Evolutionary conservation across 2,797 vertebrate species (phyloP), one percentile per base, ranked within the genome.

Genomic region (Rhinatrema bivittatum): DNA sequence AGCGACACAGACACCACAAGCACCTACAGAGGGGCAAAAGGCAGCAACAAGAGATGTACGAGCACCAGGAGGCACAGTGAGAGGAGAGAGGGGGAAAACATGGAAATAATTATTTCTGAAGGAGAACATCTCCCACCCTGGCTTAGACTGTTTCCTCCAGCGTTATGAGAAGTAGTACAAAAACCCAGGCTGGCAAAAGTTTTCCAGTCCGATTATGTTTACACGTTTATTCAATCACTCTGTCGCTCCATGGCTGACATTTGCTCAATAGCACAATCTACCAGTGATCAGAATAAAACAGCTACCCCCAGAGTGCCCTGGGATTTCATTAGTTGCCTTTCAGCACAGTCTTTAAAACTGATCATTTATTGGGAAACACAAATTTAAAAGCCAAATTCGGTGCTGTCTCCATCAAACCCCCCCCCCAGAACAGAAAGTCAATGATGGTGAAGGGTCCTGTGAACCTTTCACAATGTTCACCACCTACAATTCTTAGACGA

Each of bases 261-360:
- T 88, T 92, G 90, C 86, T 94, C 91, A 93, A 94, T 94, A 93
- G 80, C 81, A 85, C 87, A 94, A 92, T 93, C 86, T 91, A 81
- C 68, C 67, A 65, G 78, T 81, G 82, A 91, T 93, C 85, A 87
- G 84, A 89, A 88, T 87, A 87, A 84, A 86, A 63, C 84, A 87
- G 81, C 81, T 80, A 65, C 74, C 72, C n/a, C 79, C 58, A 53
- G 81, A 81, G 66, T 86, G 82, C 84, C 78, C 79, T 81, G 76
- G 86, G 90, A 91, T 92, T 86, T 88, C 87, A 91, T 91, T 90
- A 89, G 76, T 81, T 82, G 62, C 72, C 74, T 74, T 85, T 82
- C 76, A 77, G 56, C 65, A 74, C 68, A 75, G 78, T 83, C 70
- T 68, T 80, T 81, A 73, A 68, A 87, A 84, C 56, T 76, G 81